A percentile compares a stretch with the other conserved stretches of the same genome.
phyloP scores from a whole-genome alignment of 2,113 vertebrate species.

The Myanophis thanlyinensis region DNA sequence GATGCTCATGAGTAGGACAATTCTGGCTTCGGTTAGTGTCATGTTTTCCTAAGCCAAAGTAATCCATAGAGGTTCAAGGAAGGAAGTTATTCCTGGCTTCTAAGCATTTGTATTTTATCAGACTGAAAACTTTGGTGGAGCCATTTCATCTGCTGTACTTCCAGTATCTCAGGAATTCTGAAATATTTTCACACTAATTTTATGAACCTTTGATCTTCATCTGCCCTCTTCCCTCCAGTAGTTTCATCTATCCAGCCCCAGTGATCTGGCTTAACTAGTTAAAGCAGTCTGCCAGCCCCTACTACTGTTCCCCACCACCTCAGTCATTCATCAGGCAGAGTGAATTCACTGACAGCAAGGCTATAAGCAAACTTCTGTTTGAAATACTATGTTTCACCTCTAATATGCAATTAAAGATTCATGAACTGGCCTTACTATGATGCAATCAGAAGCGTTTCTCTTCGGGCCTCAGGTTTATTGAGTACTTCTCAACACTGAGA shows the following conservation, averaged over 20 bases:
- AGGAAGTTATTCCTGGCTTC: not conserved
- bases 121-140: not conserved
- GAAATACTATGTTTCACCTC: not conserved
- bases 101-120: not conserved
- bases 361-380: not conserved
- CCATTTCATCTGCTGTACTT: not conserved
- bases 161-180: not conserved
- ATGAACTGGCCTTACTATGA: not conserved
- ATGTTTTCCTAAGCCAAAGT: not conserved
- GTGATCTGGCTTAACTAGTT: not conserved
- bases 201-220: not conserved
- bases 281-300: not conserved
- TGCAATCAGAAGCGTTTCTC: not conserved
- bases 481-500: not conserved
- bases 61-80: not conserved
- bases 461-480: not conserved
- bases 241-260: not conserved
- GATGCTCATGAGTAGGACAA: not conserved
- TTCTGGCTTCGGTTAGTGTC: not conserved
- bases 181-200: not conserved
- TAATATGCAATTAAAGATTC: not conserved
- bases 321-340: not conserved
- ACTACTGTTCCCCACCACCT: not conserved
- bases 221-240: not conserved
- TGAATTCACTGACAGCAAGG: not conserved